Evolutionary conservation across 2,797 vertebrate species (phyloP), one percentile per base, ranked within the genome.

Genomic region (Pseudomugil tenellus): DNA sequence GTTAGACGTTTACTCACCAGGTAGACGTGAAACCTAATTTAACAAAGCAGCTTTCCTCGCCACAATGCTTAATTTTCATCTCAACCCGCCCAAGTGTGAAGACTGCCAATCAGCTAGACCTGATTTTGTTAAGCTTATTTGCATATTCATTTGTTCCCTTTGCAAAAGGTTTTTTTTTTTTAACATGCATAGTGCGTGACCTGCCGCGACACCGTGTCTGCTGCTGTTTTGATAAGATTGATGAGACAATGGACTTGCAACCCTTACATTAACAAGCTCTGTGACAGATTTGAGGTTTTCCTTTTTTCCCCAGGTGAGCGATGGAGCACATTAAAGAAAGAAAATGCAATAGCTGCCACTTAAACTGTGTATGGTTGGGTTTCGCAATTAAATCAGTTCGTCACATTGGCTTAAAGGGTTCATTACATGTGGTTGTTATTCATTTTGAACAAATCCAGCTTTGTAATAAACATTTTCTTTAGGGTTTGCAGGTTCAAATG

Each of bases 151-250:
- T 90, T 78, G 64, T 80, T 74, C 66, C 58, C 59, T 80, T 57
- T 54, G 51, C 32, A 43, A 68, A 74, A 51, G 77, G 76, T 77
- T 85, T 31, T 76, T 84, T 90, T 89, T n/a, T n/a, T n/a, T n/a
- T n/a, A 90, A 85, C 83, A 87, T 84, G 84, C 84, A 81, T 29
- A 76, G 72, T 81, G 74, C 4, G 31, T 68, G 79, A 74, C 65
- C 29, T 31, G 5, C 60, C 71, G 59, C 54, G 88, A 83, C 83
- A 57, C 55, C 32, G 0, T 17, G 81, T 72, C 81, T 41, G 21
- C 80, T 70, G 73, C 70, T 41, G 76, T 77, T 88, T 78, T 73
- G 70, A 78, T 80, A 91, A 90, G 91, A 91, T 91, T 84, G 91
- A 91, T 89, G 89, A 87, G 76, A 70, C 61, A 16, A 75, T 74